Evolutionary conservation across 2,113 vertebrate species (phyloP).

Genomic region (Sander vitreus): DNA sequence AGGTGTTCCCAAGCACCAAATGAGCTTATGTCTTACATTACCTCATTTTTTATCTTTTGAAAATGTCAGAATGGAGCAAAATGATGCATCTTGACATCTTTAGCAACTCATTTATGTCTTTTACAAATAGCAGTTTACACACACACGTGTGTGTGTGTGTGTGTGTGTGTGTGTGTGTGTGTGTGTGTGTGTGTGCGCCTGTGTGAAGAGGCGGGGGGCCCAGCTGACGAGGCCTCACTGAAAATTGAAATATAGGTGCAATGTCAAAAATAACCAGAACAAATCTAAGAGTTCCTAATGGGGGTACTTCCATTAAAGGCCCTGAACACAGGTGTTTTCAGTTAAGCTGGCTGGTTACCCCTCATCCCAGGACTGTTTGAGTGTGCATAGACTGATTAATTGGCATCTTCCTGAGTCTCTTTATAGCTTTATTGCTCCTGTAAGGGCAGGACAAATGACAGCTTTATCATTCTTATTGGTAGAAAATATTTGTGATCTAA

Average conservation of each 20-base stretch:
- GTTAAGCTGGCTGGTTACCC: no score
- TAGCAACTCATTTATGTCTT: not conserved
- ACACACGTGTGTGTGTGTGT: slow-evolving; percentile 49
- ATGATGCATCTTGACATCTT: not conserved
- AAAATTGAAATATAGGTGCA: not conserved
- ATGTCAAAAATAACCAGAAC: not conserved
- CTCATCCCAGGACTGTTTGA: no score
- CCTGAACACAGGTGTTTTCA: no score
- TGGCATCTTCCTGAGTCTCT: no score
- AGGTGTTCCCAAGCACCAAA: slow-evolving; percentile 21
- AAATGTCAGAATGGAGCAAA: not conserved
- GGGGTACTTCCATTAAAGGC: not conserved
- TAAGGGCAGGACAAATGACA: no score
- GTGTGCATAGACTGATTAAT: no score
- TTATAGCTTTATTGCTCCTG: no score
- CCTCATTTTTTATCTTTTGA: not conserved
- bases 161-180: slow-evolving; percentile 8
- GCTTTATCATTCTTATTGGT: no score
- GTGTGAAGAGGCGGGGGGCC: slow-evolving; percentile 68
- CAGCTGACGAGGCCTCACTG: slow-evolving; percentile 83
- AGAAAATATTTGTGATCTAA: no score
- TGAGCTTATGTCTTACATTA: not conserved
- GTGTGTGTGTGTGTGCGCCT: slow-evolving; percentile 56
- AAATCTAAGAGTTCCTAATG: not conserved
- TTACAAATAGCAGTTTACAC: not conserved